Percentiles rank a stretch among this genome's conserved stretches.
Conservation (phyloP, 1,140 invertebrate species). For the Coenobita brevimanus region DNA sequence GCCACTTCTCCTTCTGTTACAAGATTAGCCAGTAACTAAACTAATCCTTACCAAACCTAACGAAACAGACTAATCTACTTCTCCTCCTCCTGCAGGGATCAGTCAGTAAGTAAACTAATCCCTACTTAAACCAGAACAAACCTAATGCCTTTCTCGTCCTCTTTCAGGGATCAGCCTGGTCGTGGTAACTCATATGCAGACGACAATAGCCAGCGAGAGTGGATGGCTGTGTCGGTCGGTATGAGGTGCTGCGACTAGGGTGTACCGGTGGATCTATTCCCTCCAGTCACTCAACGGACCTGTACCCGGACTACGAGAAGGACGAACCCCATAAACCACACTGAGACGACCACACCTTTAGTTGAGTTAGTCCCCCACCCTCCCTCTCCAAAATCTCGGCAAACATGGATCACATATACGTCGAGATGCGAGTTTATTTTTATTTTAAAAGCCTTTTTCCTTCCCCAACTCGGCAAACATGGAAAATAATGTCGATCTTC, state of each 20-base stretch:
- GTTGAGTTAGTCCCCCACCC: not conserved
- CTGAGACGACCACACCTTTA: not conserved
- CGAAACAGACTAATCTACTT: too few relatives aligned
- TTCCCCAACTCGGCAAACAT: not conserved
- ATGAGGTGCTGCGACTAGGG: slow-evolving; percentile 62
- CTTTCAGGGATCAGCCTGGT: slow-evolving; percentile 60
- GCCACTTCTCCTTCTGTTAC: too few relatives aligned
- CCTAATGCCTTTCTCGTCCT: not conserved
- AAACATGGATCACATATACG: too few relatives aligned
- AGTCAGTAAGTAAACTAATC: too few relatives aligned
- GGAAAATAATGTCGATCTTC: too few relatives aligned
- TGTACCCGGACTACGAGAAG: slow-evolving; percentile 8
- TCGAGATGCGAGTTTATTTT: too few relatives aligned
- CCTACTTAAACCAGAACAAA: too few relatives aligned
- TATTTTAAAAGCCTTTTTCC: not conserved
- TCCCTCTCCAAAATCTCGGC: too few relatives aligned
- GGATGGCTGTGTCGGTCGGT: slow-evolving; percentile 49
- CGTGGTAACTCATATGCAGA: slow-evolving; percentile 65
- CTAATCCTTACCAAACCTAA: too few relatives aligned
- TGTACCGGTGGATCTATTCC: slow-evolving; percentile 53
- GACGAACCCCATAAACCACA: not conserved
- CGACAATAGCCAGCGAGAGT: slow-evolving; percentile 58
- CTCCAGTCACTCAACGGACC: slow-evolving; percentile 53
- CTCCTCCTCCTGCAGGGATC: too few relatives aligned
- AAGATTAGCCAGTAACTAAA: too few relatives aligned